Conservation (phyloP, 1,140 invertebrate genomes). For the Melipona quadrifasciata region DNA sequence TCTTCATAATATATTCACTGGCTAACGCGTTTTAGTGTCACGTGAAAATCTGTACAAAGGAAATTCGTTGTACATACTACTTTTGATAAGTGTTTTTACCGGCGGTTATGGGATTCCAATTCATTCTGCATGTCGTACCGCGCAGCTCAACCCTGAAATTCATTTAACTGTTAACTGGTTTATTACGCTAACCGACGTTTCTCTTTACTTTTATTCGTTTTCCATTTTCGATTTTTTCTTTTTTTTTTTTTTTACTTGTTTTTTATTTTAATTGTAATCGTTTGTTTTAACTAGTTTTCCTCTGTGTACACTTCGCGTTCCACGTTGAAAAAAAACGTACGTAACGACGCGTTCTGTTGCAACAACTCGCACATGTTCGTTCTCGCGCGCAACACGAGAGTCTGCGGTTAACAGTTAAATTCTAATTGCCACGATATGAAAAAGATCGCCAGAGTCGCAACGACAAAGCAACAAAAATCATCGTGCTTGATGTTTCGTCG, state of each 20-base stretch:
- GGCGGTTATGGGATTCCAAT: conserved; percentile 20
- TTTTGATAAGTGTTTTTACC: conserved; percentile 54
- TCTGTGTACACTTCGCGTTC: no score
- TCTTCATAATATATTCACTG: background rate
- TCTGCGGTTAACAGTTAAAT: conserved; percentile 1
- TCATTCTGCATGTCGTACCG: background rate
- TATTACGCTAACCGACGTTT: background rate
- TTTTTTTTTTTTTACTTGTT: no score
- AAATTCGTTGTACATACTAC: conserved; percentile 23
- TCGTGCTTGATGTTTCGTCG: conserved; percentile 11
- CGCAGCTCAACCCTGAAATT: background rate
- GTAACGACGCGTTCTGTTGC: background rate
- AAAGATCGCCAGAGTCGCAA: no score
- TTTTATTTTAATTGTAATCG: background rate
- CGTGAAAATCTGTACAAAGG: conserved; percentile 15
- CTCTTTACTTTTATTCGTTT: background rate
- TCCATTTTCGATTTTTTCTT: background rate
- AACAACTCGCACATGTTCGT: background rate
- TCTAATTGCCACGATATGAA: no score
- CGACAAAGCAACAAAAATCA: background rate
- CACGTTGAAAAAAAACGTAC: background rate
- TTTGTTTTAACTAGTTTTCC: background rate
- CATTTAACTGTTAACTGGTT: conserved; percentile 11
- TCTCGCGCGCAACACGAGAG: background rate
- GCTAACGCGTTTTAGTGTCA: conserved; percentile 5